Conservation (phyloP, 2,888 invertebrate genomes). For the Pachliopta kotzebuea region DNA sequence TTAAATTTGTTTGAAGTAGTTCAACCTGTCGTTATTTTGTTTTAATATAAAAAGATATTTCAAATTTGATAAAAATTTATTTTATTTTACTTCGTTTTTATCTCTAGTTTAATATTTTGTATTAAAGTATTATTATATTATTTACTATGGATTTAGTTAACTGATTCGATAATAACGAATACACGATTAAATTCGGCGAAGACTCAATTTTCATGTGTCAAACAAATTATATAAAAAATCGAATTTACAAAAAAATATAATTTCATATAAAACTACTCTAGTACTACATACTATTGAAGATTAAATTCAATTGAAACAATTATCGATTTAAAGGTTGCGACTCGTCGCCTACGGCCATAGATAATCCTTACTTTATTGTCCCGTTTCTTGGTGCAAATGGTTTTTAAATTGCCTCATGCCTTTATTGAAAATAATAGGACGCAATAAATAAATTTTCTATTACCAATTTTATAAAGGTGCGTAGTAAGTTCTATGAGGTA, state of each 20-base stretch:
- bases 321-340: conserved; percentile 9
- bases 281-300: neutral
- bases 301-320: conserved; percentile 13
- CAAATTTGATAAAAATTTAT: too few relatives aligned
- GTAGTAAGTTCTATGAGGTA: neutral
- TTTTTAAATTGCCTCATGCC: neutral
- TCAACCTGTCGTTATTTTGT: too few relatives aligned
- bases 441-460: neutral
- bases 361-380: conserved; percentile 4
- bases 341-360: neutral
- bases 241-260: neutral
- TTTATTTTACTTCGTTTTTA: too few relatives aligned
- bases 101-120: too few relatives aligned
- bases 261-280: neutral
- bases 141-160: too few relatives aligned
- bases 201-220: too few relatives aligned
- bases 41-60: too few relatives aligned
- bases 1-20: too few relatives aligned
- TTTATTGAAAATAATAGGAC: neutral
- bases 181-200: too few relatives aligned
- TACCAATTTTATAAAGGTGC: neutral
- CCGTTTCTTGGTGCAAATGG: conserved; percentile 1
- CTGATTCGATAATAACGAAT: too few relatives aligned
- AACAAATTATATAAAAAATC: too few relatives aligned
- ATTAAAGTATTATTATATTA: too few relatives aligned